These are phyloP conservation scores for Odontomyia ornata DNA, from an alignment of 2,888 invertebrate genomes.

Conservation along the genomic window DNA sequence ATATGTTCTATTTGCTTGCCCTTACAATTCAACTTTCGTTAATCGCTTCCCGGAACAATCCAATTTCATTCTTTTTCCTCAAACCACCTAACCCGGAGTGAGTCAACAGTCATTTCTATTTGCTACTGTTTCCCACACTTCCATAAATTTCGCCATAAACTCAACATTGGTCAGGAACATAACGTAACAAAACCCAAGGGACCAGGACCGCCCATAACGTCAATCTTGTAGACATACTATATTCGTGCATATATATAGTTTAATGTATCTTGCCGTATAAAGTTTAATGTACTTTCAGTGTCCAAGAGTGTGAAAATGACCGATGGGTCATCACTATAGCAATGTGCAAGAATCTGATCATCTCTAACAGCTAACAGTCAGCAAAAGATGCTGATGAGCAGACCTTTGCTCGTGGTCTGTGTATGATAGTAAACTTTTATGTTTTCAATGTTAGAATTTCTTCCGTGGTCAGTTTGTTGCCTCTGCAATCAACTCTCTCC, in stretches of 20 bases:
- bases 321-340: constrained; percentile 27
- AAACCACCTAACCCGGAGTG: not conserved
- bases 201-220: constrained; percentile 20
- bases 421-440: constrained; percentile 35
- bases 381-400: not conserved
- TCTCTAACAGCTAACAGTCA: not conserved
- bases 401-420: not conserved
- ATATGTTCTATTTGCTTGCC: too few relatives aligned
- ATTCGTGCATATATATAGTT: not conserved
- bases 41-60: too few relatives aligned
- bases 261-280: constrained; percentile 1
- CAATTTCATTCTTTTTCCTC: too few relatives aligned
- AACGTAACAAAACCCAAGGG: not conserved
- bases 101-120: not conserved
- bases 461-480: not conserved
- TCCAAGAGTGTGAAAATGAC: constrained; percentile 41
- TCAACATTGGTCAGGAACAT: not conserved
- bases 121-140: constrained; percentile 13
- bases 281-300: constrained; percentile 42
- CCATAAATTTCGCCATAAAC: not conserved
- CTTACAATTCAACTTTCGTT: too few relatives aligned
- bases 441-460: constrained; percentile 36
- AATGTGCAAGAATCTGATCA: not conserved
- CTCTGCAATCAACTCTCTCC: not conserved
- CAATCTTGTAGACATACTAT: not conserved